Base-by-base conservation (phyloP, 2,797 vertebrate genomes). In the Gambelia wislizenii region DNA sequence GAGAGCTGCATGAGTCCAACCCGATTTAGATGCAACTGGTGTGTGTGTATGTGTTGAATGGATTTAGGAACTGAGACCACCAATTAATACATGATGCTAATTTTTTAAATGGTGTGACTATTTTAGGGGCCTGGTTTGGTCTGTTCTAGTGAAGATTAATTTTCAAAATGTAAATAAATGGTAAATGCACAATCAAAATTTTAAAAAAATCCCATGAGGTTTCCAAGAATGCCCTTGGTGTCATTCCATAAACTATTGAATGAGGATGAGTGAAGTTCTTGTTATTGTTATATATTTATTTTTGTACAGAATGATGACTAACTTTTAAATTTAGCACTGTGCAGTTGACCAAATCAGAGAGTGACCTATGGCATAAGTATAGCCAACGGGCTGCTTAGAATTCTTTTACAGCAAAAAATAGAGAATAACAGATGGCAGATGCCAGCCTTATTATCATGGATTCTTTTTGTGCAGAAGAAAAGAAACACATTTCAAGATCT, bases 321-420 rank as follows among this genome's bases (percentile, higher is more conserved):
- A 94, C 93, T 96, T 92, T 94, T 92, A 91, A 93, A 92, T 92
- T 47, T 86, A 92, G 61, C 0, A 0, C 83, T 54, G 87, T 93
- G 84, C 74, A 89, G 74, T 25, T 0, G 76, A 87, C 61, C 78
- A 91, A 91, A 94, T 82, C 91, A 89, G 83, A 70, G 79, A 91
- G 84, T 91, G 78, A 95, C 94, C 93, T 93, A 89, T 92, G 79
- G 88, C 74, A 5, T 88, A 91, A 92, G 83, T 80, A 42, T 1
- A 94, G 59, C 67, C 75, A 87, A 75, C 82, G 92, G 83, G 87
- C 91, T 91, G 88, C 91, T 91, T 86, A 94, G 91, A 89, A 96
- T 96, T 95, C 94, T 92, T 92, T 93, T 82, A 20, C 83, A 91
- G 92, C 61, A 89, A 96, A 95, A 96, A 95, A 95, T 95, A 96